phyloP scores from a whole-genome alignment of 2,797 vertebrate species.

The Mormyrops attenuatus region DNA sequence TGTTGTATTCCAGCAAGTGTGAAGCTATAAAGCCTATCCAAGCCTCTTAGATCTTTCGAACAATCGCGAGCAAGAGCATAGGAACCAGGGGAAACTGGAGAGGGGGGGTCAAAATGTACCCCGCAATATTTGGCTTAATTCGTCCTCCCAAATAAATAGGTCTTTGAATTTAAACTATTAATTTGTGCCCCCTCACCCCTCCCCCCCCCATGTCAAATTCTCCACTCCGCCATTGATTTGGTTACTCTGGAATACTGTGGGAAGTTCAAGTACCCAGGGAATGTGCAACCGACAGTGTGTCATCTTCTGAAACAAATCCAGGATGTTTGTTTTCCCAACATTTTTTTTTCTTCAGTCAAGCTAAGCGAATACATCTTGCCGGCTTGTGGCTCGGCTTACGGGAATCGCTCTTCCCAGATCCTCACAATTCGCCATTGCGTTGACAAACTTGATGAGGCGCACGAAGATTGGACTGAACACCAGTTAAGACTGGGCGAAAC shows the following conservation, averaged over 20 bases:
- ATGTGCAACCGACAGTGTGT: background rate
- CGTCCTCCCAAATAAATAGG: background rate
- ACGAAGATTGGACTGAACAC: background rate
- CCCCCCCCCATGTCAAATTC: background rate
- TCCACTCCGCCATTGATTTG: background rate
- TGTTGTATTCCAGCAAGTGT: slow-evolving; percentile 2
- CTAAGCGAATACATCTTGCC: background rate
- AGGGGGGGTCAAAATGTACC: background rate
- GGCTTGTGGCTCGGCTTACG: background rate
- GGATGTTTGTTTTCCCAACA: background rate
- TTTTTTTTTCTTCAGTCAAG: background rate
- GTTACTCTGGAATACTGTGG: background rate
- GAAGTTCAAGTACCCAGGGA: slow-evolving; percentile 9
- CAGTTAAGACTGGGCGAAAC: background rate
- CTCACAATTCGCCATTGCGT: background rate
- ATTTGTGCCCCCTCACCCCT: background rate
- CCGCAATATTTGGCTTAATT: background rate
- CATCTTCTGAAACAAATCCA: background rate
- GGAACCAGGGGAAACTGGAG: background rate
- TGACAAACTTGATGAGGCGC: background rate
- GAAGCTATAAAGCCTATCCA: background rate
- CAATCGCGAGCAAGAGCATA: background rate
- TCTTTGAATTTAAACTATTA: background rate
- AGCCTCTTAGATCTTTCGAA: background rate
- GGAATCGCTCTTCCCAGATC: background rate